Base-by-base conservation (phyloP, 35 echinoderm and acorn worm species). In the Eucidaris tribuloides region DNA sequence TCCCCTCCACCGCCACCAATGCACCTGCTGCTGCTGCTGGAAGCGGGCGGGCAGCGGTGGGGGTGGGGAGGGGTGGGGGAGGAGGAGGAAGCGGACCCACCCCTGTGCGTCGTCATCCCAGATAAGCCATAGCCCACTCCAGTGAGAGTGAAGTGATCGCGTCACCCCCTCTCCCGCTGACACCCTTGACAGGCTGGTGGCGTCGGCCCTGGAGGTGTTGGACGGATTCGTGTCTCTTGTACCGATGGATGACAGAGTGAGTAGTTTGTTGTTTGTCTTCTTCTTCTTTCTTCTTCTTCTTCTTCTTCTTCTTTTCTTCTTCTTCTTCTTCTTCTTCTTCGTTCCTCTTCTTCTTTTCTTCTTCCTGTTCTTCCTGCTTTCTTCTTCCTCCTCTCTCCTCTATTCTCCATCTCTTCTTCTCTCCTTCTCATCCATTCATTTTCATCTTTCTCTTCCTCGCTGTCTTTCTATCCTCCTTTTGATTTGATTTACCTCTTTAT, bases 171-270 rank as follows among this genome's bases (percentile, higher is more conserved):
- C 90, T 41, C 87, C 96, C 20, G 80, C 93, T 83, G 90, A 90
- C 41, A 86, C 90, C 20, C 70, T 99, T 44, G 96, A 99, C 46
- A 87, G 84, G 37, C 79, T 99, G 64, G 86, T 93, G 27, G 92
- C 96, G 5, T 89, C 90, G 0, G 90, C 90, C 31, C 41, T 99
- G 45, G 96, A 99, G 65, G 91, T 93, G 3, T 41, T 93, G 62
- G 90, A 99, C 54, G 95, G 95, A 30, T 92, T 89, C 59, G 83
- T 93, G 7, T 90, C 77, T 18, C 46, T 98, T 40, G 58, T 87
- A 30, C 58, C 77, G 39, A 82, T 87, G 66, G 85, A 86, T 58
- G 88, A 93, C 35, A 92, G 83, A 79, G 90, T 92, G 48, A 43
- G 33, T n/a, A n/a, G n/a, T n/a, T n/a, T n/a, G n/a, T n/a, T n/a